These are phyloP conservation scores for Fragum fragum DNA, from an alignment of 2,888 invertebrate genomes.

Conservation along the genomic window DNA sequence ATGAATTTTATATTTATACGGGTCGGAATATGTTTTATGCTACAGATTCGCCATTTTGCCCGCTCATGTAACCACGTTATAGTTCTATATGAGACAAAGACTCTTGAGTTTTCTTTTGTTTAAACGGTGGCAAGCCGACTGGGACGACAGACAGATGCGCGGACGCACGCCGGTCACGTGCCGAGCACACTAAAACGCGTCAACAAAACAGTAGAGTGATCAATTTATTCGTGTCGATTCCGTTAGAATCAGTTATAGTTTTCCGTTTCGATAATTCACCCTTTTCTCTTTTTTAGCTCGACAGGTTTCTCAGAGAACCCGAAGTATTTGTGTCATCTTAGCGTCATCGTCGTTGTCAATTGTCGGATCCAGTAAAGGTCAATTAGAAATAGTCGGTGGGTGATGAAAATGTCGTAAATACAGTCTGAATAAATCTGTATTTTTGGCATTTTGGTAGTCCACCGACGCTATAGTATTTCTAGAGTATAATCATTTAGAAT, in stretches of 20 bases:
- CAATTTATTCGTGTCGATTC: conserved; percentile 25
- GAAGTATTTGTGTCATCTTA: too few relatives aligned
- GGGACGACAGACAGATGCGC: conserved; percentile 54
- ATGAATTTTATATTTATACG: conserved; percentile 50
- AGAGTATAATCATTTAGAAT: too few relatives aligned
- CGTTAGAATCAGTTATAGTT: conserved; percentile 4
- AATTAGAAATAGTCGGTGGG: too few relatives aligned
- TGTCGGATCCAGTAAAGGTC: too few relatives aligned
- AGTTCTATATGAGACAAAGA: conserved; percentile 25
- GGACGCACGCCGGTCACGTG: conserved; percentile 56
- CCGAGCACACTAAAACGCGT: conserved; percentile 39
- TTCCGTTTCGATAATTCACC: neutral
- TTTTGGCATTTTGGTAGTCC: too few relatives aligned
- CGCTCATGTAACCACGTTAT: neutral
- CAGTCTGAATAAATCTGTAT: too few relatives aligned
- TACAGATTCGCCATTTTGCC: neutral
- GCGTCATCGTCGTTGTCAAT: too few relatives aligned
- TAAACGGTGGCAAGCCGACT: conserved; percentile 19
- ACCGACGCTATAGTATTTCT: too few relatives aligned
- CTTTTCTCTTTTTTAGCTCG: neutral
- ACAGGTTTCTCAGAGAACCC: too few relatives aligned
- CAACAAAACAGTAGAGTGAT: conserved; percentile 61
- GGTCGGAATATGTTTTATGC: conserved; percentile 24
- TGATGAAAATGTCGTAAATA: too few relatives aligned
- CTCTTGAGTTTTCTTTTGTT: conserved; percentile 41